Evolutionary conservation across 2,797 vertebrate genomes (phyloP).

Genomic region (Peromyscus melanophrys): DNA sequence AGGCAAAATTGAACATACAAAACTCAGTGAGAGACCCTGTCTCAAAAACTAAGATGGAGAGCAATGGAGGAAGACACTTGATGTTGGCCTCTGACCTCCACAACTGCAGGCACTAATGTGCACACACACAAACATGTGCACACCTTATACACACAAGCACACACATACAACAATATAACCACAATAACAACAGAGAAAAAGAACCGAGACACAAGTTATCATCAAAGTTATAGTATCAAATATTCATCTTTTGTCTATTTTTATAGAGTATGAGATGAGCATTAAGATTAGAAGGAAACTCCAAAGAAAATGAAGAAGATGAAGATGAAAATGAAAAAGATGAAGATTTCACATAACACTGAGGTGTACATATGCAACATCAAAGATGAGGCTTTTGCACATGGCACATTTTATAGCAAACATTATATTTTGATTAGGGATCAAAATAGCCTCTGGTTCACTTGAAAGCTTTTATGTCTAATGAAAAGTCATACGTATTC

Average conservation of each 20-base stretch:
- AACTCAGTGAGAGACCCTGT: background rate
- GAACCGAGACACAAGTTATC: background rate
- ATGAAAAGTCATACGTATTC: conserved; percentile 55
- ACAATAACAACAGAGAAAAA: background rate
- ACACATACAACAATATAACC: background rate
- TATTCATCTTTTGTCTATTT: background rate
- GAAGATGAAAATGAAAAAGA: conserved; percentile 26
- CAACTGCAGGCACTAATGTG: background rate
- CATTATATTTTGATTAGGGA: conserved; percentile 64
- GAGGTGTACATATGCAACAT: background rate
- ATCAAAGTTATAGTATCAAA: background rate
- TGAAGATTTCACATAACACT: background rate
- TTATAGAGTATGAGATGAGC: conserved; percentile 1
- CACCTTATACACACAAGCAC: background rate
- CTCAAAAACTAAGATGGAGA: background rate
- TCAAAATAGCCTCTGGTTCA: conserved; percentile 52
- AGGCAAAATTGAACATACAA: background rate
- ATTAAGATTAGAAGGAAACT: conserved; percentile 27
- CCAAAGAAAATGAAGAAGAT: conserved; percentile 25
- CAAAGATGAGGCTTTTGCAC: conserved; percentile 8
- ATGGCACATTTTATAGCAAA: conserved; percentile 52
- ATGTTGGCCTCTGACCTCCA: background rate
- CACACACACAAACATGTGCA: background rate
- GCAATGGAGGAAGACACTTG: background rate
- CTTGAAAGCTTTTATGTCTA: conserved; percentile 68